Conservation (phyloP, 2,113 vertebrate species). For the Hiodon alosoides region DNA sequence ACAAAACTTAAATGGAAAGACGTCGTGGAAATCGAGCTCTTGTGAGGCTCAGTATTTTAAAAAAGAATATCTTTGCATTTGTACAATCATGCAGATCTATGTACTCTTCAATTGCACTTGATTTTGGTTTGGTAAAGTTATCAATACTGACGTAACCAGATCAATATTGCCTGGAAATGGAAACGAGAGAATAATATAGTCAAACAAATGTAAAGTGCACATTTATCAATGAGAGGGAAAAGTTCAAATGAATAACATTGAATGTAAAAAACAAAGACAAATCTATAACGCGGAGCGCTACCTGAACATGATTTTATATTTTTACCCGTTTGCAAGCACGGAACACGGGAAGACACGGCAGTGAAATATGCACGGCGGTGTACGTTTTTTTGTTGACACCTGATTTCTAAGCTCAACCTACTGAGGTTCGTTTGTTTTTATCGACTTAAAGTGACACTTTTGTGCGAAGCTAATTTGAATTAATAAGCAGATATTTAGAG, state of each 20-base stretch:
- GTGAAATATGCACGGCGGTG: not conserved
- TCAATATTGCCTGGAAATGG: conserved; percentile 70
- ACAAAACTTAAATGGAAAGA: conserved; percentile 15
- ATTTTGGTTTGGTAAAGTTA: conserved; percentile 80
- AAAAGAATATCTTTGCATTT: conserved; percentile 41
- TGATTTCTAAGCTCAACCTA: not conserved
- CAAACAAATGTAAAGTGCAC: conserved; percentile 11
- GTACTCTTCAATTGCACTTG: conserved; percentile 65
- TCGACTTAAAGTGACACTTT: conserved; percentile 14
- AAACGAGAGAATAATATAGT: conserved; percentile 47
- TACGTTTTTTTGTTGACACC: not conserved
- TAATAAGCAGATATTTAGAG: not conserved
- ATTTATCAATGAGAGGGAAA: not conserved
- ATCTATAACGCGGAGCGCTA: not conserved
- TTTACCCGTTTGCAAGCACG: not conserved
- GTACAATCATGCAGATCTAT: conserved; percentile 51
- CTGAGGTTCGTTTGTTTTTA: not conserved
- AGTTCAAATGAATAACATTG: not conserved
- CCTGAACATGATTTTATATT: conserved; percentile 10
- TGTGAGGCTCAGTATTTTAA: conserved; percentile 24
- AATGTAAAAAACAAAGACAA: too few species aligned
- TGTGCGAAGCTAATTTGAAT: not conserved
- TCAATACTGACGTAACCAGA: conserved; percentile 81
- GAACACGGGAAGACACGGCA: not conserved
- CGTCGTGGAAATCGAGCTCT: conserved; percentile 13